Percentiles rank a stretch among this genome's conserved stretches.
Conservation (phyloP, 2,888 invertebrate species). For the Acrocera orbiculus region DNA sequence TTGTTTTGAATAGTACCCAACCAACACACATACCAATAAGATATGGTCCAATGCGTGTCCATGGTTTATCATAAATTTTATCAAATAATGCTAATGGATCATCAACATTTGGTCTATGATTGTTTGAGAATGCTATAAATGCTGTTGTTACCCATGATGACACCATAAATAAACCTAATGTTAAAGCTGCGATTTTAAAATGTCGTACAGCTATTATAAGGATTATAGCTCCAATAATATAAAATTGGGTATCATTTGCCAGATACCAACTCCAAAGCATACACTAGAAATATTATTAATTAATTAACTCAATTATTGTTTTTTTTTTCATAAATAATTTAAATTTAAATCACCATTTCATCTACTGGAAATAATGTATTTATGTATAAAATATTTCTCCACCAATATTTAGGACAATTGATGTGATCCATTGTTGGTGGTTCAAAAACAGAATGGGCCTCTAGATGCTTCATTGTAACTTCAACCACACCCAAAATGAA, state of each 20-base stretch:
- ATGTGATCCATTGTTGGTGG: conserved; percentile 64
- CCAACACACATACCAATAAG: conserved; percentile 70
- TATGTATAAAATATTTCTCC: conserved; percentile 72
- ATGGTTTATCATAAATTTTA: conserved; percentile 79
- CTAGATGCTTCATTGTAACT: conserved; percentile 74
- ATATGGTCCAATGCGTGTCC: conserved; percentile 72
- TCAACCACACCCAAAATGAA: conserved; percentile 69
- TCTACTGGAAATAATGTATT: conserved; percentile 71
- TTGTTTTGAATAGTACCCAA: conserved; percentile 66
- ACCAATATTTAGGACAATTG: conserved; percentile 73
- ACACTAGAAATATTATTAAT: conserved; percentile 39
- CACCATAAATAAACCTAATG: conserved; percentile 46
- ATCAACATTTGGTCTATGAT: conserved; percentile 60
- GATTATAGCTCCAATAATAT: conserved; percentile 62
- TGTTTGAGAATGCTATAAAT: conserved; percentile 58
- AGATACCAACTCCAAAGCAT: conserved; percentile 88
- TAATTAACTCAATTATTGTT: neutral
- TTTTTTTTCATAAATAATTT: neutral
- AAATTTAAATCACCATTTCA: conserved; percentile 48
- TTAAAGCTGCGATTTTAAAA: conserved; percentile 54
- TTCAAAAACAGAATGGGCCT: conserved; percentile 65
- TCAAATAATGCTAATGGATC: conserved; percentile 73
- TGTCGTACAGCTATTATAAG: conserved; percentile 63
- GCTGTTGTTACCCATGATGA: conserved; percentile 68
- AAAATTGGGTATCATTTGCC: conserved; percentile 76